phyloP scores from a whole-genome alignment of 2,113 vertebrate genomes.

The Callipepla squamata region DNA sequence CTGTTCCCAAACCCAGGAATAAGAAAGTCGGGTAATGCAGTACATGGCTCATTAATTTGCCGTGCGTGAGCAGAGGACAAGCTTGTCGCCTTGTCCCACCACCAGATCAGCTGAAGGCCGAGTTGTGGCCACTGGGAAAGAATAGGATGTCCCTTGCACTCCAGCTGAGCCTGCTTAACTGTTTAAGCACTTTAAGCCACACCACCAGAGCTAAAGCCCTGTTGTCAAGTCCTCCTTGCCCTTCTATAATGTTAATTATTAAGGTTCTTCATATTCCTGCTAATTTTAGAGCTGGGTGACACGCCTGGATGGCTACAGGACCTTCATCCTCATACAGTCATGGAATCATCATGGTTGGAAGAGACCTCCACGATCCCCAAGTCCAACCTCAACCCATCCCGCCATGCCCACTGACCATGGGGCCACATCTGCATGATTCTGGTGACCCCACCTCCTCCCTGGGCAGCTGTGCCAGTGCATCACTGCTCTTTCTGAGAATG shows the following conservation, averaged over 20 bases:
- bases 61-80: rapidly evolving
- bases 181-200: conserved; percentile 13
- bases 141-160: conserved; percentile 14
- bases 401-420: too few relatives aligned
- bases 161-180: conserved; percentile 36
- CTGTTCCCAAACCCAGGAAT: background rate
- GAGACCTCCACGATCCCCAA: too few relatives aligned
- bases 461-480: too few relatives aligned
- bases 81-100: background rate
- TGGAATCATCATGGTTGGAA: too few relatives aligned
- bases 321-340: background rate
- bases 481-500: too few relatives aligned
- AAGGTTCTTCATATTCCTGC: conserved; percentile 32
- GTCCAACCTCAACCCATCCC: too few relatives aligned
- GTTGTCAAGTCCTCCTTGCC: background rate
- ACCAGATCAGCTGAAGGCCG: background rate
- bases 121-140: rapidly evolving
- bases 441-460: too few relatives aligned
- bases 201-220: background rate
- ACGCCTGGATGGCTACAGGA: background rate
- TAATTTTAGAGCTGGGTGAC: background rate
- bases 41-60: background rate
- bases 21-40: rapidly evolving
- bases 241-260: background rate
- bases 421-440: too few relatives aligned